Evolutionary conservation across 2,113 vertebrate species (phyloP).

Genomic region (Hiodon alosoides): DNA sequence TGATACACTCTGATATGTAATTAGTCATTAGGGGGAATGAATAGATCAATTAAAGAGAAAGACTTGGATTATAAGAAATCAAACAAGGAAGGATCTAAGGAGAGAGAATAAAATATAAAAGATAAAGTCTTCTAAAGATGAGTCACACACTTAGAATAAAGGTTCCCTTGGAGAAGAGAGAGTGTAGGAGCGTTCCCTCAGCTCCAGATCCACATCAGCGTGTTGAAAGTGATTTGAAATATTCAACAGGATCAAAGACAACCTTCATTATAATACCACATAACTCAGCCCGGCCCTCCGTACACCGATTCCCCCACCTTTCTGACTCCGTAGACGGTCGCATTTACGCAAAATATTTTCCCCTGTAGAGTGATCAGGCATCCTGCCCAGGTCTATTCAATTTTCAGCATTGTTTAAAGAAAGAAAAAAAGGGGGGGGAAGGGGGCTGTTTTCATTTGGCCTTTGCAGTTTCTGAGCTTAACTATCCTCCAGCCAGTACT

Average conservation of each 20-base stretch:
- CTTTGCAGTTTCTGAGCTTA: conserved; percentile 66
- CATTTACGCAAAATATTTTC: conserved; percentile 40
- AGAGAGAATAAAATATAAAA: conserved; percentile 24
- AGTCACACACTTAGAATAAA: conserved; percentile 30
- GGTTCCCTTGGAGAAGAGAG: background rate
- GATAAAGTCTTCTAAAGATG: conserved; percentile 27
- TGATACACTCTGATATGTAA: conserved; percentile 97
- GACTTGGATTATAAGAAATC: conserved; percentile 87
- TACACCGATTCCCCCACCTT: too few species aligned
- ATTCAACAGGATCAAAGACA: conserved; percentile 38
- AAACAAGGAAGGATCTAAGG: conserved; percentile 63
- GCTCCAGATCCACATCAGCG: conserved; percentile 9
- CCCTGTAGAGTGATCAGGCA: conserved; percentile 44
- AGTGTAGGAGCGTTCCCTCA: conserved; percentile 9
- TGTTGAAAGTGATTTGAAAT: conserved; percentile 27
- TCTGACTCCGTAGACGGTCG: conserved; percentile 26
- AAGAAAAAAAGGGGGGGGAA: conserved; percentile 29
- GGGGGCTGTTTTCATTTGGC: conserved; percentile 65
- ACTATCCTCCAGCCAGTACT: conserved; percentile 72
- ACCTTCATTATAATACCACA: conserved; percentile 15
- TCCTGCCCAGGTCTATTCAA: conserved; percentile 42
- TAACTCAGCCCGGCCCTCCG: conserved; percentile 9
- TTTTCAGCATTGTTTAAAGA: conserved; percentile 45
- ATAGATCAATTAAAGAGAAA: conserved; percentile 96
- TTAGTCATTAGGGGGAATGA: conserved; percentile 99